Percentiles rank a stretch among this genome's conserved stretches.
phyloP scores from a whole-genome alignment of 2,797 vertebrate species.

The Poeciliopsis gracilis region DNA sequence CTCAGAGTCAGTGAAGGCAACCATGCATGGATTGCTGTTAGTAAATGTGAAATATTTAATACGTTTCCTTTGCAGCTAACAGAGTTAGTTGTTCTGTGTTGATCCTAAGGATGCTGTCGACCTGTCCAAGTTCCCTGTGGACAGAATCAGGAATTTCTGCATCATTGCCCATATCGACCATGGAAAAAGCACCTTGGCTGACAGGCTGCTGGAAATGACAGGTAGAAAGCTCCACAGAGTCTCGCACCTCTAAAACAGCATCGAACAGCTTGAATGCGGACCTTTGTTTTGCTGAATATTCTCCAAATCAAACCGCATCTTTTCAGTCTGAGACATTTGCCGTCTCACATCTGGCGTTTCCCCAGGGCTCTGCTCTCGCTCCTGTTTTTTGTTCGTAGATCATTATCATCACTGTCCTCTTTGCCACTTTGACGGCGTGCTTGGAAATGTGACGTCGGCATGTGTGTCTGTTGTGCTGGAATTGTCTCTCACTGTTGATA shows the following conservation, averaged over 20 bases:
- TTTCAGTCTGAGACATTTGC: not conserved
- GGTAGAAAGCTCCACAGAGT: slow-evolving; percentile 59
- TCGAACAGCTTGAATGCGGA: not conserved
- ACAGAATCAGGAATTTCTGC: slow-evolving; percentile 94
- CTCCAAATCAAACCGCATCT: not conserved
- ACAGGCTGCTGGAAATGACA: slow-evolving; percentile 93
- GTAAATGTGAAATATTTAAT: not conserved
- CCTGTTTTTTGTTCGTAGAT: not conserved
- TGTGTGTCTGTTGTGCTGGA: not conserved
- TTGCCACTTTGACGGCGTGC: not conserved
- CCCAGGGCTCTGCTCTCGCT: not conserved
- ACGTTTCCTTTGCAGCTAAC: not conserved
- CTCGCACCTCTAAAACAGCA: not conserved
- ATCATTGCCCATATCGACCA: slow-evolving; percentile 98
- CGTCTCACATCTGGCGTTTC: not conserved
- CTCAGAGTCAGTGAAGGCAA: not conserved
- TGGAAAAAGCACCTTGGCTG: slow-evolving; percentile 97
- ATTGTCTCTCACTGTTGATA: not conserved
- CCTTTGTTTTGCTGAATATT: not conserved
- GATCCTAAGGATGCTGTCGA: slow-evolving; percentile 81
- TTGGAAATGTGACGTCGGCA: not conserved
- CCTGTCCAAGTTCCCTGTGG: slow-evolving; percentile 86
- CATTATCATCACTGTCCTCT: not conserved
- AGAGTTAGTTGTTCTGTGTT: slow-evolving; percentile 9
- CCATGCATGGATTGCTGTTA: not conserved